Percentiles rank a stretch among this genome's conserved stretches.
These are phyloP conservation scores for Zingel zingel DNA, from an alignment of 2,113 vertebrate species.

Conservation along the genomic window DNA sequence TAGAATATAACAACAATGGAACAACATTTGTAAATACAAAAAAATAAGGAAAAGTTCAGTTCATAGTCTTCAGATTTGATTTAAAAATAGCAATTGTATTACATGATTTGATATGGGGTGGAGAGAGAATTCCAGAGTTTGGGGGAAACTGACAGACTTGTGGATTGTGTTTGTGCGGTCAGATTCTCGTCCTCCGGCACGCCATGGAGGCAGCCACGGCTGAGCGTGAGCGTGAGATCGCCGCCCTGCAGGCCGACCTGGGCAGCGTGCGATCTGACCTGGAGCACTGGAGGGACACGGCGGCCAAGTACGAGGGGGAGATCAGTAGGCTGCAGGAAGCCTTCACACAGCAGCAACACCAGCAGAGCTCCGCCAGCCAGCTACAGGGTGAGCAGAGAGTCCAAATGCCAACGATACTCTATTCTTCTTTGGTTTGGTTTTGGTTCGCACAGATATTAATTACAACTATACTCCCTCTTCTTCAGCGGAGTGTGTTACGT, in stretches of 20 bases:
- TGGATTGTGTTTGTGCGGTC: background rate
- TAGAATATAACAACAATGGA: too few relatives aligned
- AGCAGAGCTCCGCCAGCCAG: slow-evolving; percentile 84
- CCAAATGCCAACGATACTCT: background rate
- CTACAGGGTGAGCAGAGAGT: slow-evolving; percentile 86
- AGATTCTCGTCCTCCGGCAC: slow-evolving; percentile 90
- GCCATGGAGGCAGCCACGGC: slow-evolving; percentile 88
- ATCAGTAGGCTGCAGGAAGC: slow-evolving; percentile 89
- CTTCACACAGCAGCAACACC: slow-evolving; percentile 88
- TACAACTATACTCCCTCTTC: background rate
- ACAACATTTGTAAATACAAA: too few relatives aligned
- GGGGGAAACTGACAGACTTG: background rate
- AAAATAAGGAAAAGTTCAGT: too few relatives aligned
- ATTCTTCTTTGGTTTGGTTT: too few relatives aligned
- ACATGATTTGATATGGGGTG: too few relatives aligned
- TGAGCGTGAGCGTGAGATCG: slow-evolving; percentile 90
- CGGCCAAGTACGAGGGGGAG: slow-evolving; percentile 91
- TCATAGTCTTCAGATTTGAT: too few relatives aligned
- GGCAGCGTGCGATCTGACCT: slow-evolving; percentile 87
- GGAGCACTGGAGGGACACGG: slow-evolving; percentile 90
- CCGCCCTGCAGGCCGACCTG: slow-evolving; percentile 90
- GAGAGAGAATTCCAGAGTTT: too few relatives aligned
- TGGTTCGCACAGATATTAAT: background rate
- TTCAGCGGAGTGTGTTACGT: slow-evolving; percentile 89
- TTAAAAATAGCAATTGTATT: too few relatives aligned